Evolutionary conservation across 2,113 vertebrate genomes (phyloP).

Genomic region (Fukomys damarensis): DNA sequence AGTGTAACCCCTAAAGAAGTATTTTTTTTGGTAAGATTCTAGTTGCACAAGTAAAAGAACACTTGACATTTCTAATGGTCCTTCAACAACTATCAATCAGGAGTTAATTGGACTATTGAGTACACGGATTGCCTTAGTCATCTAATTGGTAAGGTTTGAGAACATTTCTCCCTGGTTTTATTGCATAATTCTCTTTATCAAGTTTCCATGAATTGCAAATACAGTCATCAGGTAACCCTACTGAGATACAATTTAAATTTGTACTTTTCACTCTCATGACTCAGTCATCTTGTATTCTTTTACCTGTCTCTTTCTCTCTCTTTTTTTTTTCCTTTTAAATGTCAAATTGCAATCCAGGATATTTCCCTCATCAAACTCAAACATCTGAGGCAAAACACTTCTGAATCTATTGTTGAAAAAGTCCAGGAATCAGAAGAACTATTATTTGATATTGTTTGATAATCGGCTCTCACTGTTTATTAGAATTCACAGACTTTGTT

Average conservation of each 20-base stretch:
- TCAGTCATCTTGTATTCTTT: background rate
- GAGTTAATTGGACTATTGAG: conserved; percentile 43
- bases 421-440: background rate
- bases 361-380: background rate
- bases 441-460: conserved; percentile 23
- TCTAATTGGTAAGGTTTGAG: background rate
- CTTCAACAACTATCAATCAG: background rate
- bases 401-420: conserved; percentile 10
- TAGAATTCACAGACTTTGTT: background rate
- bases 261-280: background rate
- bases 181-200: background rate
- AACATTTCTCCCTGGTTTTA: conserved; percentile 38
- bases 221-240: background rate
- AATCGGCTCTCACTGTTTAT: background rate
- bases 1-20: background rate
- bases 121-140: background rate
- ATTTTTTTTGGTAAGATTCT: conserved; percentile 1
- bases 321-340: background rate
- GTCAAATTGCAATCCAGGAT: background rate
- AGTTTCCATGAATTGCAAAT: conserved; percentile 1
- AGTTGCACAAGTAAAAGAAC: background rate
- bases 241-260: conserved; percentile 21
- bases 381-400: background rate
- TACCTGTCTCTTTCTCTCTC: background rate
- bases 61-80: conserved; percentile 29